A percentile compares a stretch with the other conserved stretches of the same genome.
Conservation (phyloP, 2,888 invertebrate genomes). For the Cenopis cana region DNA sequence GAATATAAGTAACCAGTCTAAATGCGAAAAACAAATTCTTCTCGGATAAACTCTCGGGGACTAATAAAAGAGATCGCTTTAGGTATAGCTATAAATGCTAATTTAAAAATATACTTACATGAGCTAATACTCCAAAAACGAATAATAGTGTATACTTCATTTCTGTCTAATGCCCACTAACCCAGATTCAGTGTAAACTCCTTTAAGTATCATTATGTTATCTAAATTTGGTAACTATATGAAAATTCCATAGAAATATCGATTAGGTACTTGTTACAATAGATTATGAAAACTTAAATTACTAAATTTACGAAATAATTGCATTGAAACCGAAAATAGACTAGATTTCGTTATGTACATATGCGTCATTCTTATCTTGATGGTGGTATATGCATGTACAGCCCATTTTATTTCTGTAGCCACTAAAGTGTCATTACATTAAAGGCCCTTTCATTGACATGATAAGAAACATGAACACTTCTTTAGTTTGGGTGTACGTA, state of each 20-base stretch:
- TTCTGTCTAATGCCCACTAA: conserved; percentile 11
- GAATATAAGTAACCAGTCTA: no score
- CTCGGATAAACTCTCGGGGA: no score
- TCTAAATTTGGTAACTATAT: conserved; percentile 25
- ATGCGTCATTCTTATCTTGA: no score
- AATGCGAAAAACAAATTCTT: no score
- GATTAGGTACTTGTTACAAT: conserved; percentile 15
- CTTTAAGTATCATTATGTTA: conserved; percentile 34
- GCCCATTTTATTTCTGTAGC: no score
- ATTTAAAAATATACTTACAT: conserved; percentile 28
- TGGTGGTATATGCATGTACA: no score
- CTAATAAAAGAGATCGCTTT: no score
- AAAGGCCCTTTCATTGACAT: no score
- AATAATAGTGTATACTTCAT: conserved; percentile 28
- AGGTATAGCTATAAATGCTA: no score
- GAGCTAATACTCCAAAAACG: not conserved
- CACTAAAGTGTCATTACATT: no score
- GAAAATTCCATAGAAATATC: conserved; percentile 19
- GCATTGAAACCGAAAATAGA: not conserved
- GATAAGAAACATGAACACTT: no score
- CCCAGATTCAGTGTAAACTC: conserved; percentile 19
- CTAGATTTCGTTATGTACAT: not conserved
- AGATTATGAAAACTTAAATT: conserved; percentile 14
- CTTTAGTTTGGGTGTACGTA: no score
- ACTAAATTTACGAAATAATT: conserved; percentile 9